These are phyloP conservation scores for Drosophila parvula DNA, from an alignment of 1,140 invertebrate species.

Conservation along the genomic window DNA sequence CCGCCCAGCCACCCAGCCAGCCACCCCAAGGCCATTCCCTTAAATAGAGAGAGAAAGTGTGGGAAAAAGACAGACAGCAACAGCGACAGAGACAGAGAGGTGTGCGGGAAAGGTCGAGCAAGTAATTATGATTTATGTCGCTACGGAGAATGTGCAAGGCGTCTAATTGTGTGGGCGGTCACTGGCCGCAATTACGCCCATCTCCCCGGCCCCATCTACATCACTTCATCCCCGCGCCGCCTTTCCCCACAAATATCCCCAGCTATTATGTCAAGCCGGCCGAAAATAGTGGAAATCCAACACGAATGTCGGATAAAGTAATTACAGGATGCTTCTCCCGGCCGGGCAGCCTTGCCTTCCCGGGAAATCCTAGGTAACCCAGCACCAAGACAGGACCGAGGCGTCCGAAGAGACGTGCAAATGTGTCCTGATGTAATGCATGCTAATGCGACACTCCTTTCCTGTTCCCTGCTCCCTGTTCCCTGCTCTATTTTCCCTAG, in stretches of 20 bases:
- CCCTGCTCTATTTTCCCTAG: background rate
- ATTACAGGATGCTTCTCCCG: slow-evolving; percentile 58
- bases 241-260: slow-evolving; percentile 7
- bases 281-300: slow-evolving; percentile 73
- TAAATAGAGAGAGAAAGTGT: background rate
- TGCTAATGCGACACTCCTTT: slow-evolving; percentile 57
- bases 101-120: slow-evolving; percentile 36
- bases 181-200: slow-evolving; percentile 68
- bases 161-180: slow-evolving; percentile 70
- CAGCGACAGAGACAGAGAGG: background rate
- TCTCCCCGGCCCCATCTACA: slow-evolving; percentile 15
- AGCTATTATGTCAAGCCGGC: slow-evolving; percentile 45
- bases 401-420: slow-evolving; percentile 9
- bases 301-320: slow-evolving; percentile 66
- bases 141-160: slow-evolving; percentile 63
- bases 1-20: background rate
- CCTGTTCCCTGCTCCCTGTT: background rate
- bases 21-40: slow-evolving; percentile 12
- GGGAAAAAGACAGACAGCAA: slow-evolving; percentile 2
- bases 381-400: slow-evolving; percentile 8
- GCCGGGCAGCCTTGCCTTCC: background rate
- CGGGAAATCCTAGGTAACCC: slow-evolving; percentile 7
- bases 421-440: slow-evolving; percentile 64
- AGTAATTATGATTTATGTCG: slow-evolving; percentile 78
- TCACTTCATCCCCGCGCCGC: background rate